Percentiles rank a stretch among this genome's conserved stretches.
phyloP scores from a whole-genome alignment of 2,888 invertebrate genomes.

The Pelosia muscerda region DNA sequence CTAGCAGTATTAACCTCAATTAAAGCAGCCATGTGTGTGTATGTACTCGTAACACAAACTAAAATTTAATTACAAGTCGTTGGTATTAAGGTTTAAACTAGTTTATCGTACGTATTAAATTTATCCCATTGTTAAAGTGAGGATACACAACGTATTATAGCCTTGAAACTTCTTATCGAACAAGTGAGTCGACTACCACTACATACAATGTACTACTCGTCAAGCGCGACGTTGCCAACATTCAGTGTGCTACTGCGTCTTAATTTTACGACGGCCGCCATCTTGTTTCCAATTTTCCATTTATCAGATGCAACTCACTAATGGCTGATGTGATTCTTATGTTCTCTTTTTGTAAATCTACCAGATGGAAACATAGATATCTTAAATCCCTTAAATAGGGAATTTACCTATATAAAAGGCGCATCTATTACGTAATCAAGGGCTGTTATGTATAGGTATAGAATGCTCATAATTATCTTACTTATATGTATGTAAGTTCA shows the following conservation, averaged over 20 bases:
- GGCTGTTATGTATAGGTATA: slow-evolving; percentile 50
- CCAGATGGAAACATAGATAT: slow-evolving; percentile 31
- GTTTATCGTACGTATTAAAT: slow-evolving; percentile 66
- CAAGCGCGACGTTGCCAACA: slow-evolving; percentile 83
- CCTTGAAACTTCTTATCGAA: slow-evolving; percentile 86
- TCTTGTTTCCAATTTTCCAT: slow-evolving; percentile 70
- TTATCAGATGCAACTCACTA: slow-evolving; percentile 66
- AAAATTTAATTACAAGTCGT: slow-evolving; percentile 53
- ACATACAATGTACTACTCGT: slow-evolving; percentile 63
- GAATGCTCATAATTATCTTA: slow-evolving; percentile 45
- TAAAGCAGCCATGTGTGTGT: slow-evolving; percentile 49
- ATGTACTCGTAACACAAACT: slow-evolving; percentile 44
- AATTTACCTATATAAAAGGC: slow-evolving; percentile 30
- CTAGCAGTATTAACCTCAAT: slow-evolving; percentile 62
- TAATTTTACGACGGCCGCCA: slow-evolving; percentile 79
- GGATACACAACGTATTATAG: slow-evolving; percentile 73
- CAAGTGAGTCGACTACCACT: slow-evolving; percentile 77
- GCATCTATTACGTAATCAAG: slow-evolving; percentile 62
- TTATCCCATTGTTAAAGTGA: slow-evolving; percentile 76
- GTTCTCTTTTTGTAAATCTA: slow-evolving; percentile 36
- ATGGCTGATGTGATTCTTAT: slow-evolving; percentile 56
- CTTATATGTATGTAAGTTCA: slow-evolving; percentile 44
- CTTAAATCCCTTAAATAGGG: slow-evolving; percentile 23
- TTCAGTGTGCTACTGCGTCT: slow-evolving; percentile 79
- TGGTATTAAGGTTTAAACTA: slow-evolving; percentile 57